Evolutionary conservation across 2,797 vertebrate species (phyloP).

Genomic region (Anguilla pacifica): DNA sequence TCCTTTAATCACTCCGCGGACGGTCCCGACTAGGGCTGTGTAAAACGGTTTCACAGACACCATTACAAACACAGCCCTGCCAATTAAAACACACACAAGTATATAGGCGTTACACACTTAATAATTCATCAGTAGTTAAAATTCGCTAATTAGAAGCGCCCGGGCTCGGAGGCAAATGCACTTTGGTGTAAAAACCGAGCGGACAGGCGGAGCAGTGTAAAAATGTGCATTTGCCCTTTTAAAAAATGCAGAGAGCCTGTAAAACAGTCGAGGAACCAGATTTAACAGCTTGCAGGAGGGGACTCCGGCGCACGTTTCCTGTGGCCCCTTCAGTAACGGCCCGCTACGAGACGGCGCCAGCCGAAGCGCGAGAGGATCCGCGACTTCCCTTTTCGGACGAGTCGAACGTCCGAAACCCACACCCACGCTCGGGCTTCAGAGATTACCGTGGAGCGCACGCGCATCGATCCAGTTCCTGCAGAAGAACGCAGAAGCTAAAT

Average conservation of each 20-base stretch:
- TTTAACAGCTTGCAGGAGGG: not conserved
- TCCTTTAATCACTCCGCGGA: not conserved
- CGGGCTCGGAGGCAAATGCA: not conserved
- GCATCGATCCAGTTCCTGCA: not conserved
- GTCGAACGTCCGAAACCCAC: not conserved
- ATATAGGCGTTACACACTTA: not conserved
- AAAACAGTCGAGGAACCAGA: slow-evolving; percentile 6
- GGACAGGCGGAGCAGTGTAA: not conserved
- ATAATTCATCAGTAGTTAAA: not conserved
- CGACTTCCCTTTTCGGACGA: not conserved
- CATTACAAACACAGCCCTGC: not conserved
- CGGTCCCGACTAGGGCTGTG: not conserved
- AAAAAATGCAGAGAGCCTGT: slow-evolving; percentile 5
- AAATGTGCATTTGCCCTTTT: not conserved
- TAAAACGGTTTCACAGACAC: not conserved
- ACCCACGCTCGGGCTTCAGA: not conserved
- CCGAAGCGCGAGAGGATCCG: too few species aligned
- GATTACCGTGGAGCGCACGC: not conserved
- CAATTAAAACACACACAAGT: not conserved
- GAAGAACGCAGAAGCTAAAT: not conserved
- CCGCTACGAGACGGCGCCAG: not conserved
- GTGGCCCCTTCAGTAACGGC: not conserved
- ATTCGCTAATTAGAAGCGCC: not conserved
- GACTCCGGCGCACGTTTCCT: not conserved
- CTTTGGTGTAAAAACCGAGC: not conserved